Evolutionary conservation across 2,113 vertebrate genomes (phyloP).

Genomic region (Oncorhynchus nerka): DNA sequence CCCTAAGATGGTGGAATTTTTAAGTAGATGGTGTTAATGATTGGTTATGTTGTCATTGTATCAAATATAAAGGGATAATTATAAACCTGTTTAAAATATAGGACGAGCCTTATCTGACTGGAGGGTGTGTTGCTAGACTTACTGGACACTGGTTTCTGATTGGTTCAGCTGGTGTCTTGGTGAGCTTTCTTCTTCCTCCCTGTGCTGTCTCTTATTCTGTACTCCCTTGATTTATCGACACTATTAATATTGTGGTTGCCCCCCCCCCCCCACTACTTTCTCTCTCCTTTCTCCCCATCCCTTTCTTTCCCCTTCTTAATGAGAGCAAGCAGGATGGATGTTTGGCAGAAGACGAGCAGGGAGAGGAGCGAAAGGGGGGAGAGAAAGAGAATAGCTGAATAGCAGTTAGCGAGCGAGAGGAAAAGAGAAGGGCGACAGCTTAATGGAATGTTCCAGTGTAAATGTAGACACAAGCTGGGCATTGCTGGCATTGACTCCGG

Average conservation of each 20-base stretch:
- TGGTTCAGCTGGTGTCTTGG: background rate
- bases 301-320: slow-evolving; percentile 14
- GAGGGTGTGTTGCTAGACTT: no score
- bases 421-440: background rate
- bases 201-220: background rate
- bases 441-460: background rate
- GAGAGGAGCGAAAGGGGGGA: slow-evolving; percentile 2
- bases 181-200: slow-evolving; percentile 1
- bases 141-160: background rate
- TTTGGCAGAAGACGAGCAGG: slow-evolving; percentile 9
- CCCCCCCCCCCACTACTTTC: background rate
- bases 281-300: background rate
- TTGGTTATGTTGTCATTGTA: no score
- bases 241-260: background rate
- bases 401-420: background rate
- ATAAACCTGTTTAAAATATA: no score
- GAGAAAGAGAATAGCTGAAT: background rate
- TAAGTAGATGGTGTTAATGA: no score
- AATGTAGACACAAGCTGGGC: background rate
- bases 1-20: no score
- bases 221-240: slow-evolving; percentile 22
- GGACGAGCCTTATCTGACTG: no score
- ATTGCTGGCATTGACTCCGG: no score
- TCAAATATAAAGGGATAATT: no score
- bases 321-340: slow-evolving; percentile 14